A percentile compares a stretch with the other conserved stretches of the same genome.
These are phyloP conservation scores for Raja brachyura DNA, from an alignment of 2,113 vertebrate species.

Conservation along the genomic window DNA sequence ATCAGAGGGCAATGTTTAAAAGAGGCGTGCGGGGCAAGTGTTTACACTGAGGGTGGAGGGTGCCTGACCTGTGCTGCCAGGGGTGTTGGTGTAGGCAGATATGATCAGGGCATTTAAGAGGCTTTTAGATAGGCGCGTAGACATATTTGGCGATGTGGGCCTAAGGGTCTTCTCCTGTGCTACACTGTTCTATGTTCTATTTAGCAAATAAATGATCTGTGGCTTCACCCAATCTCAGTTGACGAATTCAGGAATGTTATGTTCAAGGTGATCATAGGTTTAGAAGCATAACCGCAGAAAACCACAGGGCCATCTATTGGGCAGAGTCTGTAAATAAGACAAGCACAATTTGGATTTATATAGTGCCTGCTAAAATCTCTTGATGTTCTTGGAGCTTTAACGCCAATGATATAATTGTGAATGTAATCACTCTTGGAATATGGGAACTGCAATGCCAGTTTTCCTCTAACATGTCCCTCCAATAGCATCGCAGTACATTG, in stretches of 20 bases:
- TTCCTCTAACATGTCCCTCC: neutral
- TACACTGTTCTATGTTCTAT: no score
- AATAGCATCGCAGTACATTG: neutral
- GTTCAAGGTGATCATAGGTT: neutral
- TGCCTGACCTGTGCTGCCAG: no score
- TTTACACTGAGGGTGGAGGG: no score
- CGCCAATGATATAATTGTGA: neutral
- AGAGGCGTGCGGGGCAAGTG: no score
- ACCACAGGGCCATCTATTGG: neutral
- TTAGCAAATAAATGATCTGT: neutral
- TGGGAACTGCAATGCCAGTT: neutral
- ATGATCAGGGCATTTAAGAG: no score
- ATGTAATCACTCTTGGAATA: neutral
- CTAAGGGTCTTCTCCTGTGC: no score
- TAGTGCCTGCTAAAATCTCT: neutral
- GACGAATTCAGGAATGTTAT: neutral
- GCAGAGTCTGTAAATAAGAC: neutral
- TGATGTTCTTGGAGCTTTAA: neutral
- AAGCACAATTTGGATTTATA: neutral
- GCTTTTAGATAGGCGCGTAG: no score
- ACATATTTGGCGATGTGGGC: no score
- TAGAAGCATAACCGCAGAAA: neutral
- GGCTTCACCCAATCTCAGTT: neutral
- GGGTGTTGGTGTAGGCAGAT: no score
- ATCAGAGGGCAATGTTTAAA: no score